Evolutionary conservation across 2,113 vertebrate genomes (phyloP).

Genomic region (Podocnemis expansa): DNA sequence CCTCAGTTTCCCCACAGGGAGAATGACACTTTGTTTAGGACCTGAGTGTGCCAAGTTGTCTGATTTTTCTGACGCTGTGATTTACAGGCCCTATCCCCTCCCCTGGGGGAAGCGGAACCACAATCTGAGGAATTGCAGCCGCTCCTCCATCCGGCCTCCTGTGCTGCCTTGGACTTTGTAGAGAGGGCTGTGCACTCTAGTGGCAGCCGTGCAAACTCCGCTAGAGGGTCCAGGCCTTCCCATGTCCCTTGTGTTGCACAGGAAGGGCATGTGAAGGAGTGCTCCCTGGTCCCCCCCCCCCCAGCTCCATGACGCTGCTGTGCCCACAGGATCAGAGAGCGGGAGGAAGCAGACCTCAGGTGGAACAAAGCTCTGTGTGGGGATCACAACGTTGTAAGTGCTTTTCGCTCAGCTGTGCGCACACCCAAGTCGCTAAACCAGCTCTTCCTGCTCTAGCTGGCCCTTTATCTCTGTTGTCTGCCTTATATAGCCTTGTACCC

Average conservation of each 20-base stretch:
- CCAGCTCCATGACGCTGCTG: neutral
- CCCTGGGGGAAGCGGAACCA: neutral
- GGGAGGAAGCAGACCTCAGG: neutral
- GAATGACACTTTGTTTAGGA: neutral
- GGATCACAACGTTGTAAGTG: neutral
- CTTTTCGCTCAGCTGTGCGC: neutral
- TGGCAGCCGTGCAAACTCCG: neutral
- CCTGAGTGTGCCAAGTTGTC: neutral
- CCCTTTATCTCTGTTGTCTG: neutral
- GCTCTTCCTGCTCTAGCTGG: neutral
- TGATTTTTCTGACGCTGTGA: neutral
- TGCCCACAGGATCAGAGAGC: neutral
- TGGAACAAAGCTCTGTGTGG: neutral
- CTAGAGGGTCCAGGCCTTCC: neutral
- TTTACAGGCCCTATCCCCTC: neutral
- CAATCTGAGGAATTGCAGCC: neutral
- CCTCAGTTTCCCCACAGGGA: neutral
- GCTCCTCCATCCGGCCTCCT: neutral
- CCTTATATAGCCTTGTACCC: neutral
- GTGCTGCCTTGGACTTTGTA: neutral
- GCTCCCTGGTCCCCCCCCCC: neutral
- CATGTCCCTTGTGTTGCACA: neutral
- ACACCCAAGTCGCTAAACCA: too few relatives aligned
- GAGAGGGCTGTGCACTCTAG: neutral
- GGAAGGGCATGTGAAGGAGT: neutral